Conservation (phyloP, 2,888 invertebrate genomes). For the Lacanobia wlatinum region DNA sequence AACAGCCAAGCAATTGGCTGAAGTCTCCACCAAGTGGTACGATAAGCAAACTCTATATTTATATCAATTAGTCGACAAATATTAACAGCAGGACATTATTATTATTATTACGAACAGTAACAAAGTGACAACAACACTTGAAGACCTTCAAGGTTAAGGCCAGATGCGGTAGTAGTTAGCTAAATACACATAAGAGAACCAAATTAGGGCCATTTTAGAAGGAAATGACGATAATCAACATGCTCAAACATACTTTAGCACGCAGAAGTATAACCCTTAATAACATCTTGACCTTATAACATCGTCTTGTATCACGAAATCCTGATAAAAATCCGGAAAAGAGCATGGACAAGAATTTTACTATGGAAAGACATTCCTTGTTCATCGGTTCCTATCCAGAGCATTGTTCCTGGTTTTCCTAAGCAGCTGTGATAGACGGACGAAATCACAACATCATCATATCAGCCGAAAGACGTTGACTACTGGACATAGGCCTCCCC, state of each 20-base stretch:
- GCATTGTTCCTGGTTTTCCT: too few species aligned
- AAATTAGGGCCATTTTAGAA: not conserved
- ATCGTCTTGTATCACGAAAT: not conserved
- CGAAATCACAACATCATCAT: too few species aligned
- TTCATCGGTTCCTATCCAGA: too few species aligned
- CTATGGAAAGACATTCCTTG: too few species aligned
- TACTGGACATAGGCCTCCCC: too few species aligned
- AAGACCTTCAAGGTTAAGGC: constrained; percentile 15
- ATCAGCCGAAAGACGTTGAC: too few species aligned
- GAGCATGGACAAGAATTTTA: too few species aligned
- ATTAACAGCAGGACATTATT: not conserved
- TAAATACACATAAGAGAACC: not conserved
- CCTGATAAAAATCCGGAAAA: too few species aligned
- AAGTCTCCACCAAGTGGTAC: too few species aligned
- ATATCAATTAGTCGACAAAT: not conserved
- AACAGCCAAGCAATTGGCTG: too few species aligned
- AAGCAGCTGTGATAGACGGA: too few species aligned
- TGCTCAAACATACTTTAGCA: not conserved
- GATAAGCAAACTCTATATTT: too few species aligned
- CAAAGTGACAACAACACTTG: not conserved
- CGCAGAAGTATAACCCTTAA: not conserved
- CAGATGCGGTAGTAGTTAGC: not conserved
- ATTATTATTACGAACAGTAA: not conserved
- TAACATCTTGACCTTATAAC: not conserved
- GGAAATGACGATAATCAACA: not conserved